Conservation (phyloP, 2,113 vertebrate species). For the Hemiprocne comata region DNA sequence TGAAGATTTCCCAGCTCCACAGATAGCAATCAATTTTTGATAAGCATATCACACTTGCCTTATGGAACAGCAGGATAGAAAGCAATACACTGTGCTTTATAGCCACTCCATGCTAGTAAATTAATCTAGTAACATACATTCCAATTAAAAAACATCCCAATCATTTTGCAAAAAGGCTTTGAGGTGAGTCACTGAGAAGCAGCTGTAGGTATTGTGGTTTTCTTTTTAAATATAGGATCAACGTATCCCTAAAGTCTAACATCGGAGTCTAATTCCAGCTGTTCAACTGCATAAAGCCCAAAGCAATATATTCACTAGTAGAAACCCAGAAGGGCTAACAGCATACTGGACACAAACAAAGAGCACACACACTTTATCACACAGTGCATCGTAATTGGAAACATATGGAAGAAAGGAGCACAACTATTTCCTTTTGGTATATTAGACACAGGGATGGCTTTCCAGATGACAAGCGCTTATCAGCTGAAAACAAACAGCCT, state of each 20-base stretch:
- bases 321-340: neutral
- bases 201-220: neutral
- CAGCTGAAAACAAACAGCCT: neutral
- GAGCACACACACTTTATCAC: neutral
- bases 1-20: neutral
- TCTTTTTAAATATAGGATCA: neutral
- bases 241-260: neutral
- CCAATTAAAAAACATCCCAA: neutral
- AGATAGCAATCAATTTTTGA: neutral
- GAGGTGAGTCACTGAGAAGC: neutral
- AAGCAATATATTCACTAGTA: neutral
- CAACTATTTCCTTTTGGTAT: neutral
- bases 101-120: neutral
- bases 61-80: neutral
- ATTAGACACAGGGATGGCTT: neutral
- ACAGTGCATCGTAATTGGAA: neutral
- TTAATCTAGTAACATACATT: neutral
- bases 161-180: neutral
- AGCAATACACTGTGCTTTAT: neutral
- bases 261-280: neutral
- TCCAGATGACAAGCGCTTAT: constrained; percentile 8
- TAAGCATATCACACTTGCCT: neutral
- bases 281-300: neutral
- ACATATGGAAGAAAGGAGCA: neutral
- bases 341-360: neutral